A percentile compares a stretch with the other conserved stretches of the same genome.
Evolutionary conservation across 2,888 invertebrate species (phyloP).

Genomic region (Latrodectus hesperus): DNA sequence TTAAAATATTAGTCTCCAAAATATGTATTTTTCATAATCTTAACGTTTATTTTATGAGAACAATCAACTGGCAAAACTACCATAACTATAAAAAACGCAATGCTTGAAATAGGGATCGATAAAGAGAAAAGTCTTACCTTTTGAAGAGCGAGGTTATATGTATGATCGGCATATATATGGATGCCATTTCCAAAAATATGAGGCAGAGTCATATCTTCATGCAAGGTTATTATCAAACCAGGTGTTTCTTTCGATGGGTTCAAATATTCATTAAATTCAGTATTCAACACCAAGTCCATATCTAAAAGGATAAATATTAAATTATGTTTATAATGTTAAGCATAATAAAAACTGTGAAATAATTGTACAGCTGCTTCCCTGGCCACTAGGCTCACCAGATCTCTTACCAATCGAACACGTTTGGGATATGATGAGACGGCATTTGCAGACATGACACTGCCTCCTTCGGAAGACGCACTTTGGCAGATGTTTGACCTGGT

Average conservation of each 20-base stretch:
- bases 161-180: constrained; percentile 39
- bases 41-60: too few species aligned
- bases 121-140: constrained; percentile 14
- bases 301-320: constrained; percentile 11
- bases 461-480: too few species aligned
- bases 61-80: too few species aligned
- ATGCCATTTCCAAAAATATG: constrained; percentile 32
- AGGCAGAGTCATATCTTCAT: constrained; percentile 47
- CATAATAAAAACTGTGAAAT: neutral
- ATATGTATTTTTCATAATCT: too few species aligned
- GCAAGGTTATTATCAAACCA: constrained; percentile 48
- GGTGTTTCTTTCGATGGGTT: neutral
- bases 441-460: too few species aligned
- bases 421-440: too few species aligned
- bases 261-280: constrained; percentile 57
- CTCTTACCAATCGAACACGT: too few species aligned
- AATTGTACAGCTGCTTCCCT: too few species aligned
- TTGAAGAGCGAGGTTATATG: constrained; percentile 44
- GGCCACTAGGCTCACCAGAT: too few species aligned
- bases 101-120: neutral
- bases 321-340: neutral
- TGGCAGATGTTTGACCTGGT: too few species aligned
- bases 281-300: constrained; percentile 49
- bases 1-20: too few species aligned
- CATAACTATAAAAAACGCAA: too few species aligned